Conservation (phyloP, 1,140 invertebrate genomes). For the Cyrtorhinus lividipennis region DNA sequence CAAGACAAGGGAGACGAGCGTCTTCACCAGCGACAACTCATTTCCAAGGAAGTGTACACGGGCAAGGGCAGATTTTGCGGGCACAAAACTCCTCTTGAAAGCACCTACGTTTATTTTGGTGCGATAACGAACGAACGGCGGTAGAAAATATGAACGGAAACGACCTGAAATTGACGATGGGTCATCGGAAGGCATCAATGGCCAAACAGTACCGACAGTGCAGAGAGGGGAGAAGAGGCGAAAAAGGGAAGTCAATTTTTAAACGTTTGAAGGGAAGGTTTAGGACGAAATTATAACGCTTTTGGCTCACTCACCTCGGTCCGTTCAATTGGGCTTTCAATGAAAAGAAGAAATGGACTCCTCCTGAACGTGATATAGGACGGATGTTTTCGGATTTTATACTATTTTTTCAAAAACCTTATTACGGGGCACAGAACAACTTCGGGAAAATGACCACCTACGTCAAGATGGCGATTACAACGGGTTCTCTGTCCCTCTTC, state of each 20-base stretch:
- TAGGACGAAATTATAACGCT: neutral
- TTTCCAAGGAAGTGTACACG: too few species aligned
- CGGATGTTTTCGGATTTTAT: slow-evolving; percentile 38
- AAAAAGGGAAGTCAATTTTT: neutral
- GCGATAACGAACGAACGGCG: too few species aligned
- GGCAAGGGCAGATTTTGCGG: too few species aligned
- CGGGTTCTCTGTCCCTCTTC: slow-evolving; percentile 22
- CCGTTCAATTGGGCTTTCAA: slow-evolving; percentile 50
- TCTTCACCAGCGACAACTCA: neutral
- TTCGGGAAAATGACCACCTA: slow-evolving; percentile 28
- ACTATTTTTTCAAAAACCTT: slow-evolving; percentile 18
- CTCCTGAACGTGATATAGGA: slow-evolving; percentile 34
- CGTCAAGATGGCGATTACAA: slow-evolving; percentile 37
- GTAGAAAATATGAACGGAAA: too few species aligned
- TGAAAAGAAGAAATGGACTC: slow-evolving; percentile 42
- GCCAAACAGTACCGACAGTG: neutral
- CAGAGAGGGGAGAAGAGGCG: neutral
- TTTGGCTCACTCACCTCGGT: slow-evolving; percentile 37
- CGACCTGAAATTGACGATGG: neutral
- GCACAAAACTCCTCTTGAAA: too few species aligned
- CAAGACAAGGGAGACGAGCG: neutral
- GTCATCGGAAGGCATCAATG: neutral
- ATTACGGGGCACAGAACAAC: neutral
- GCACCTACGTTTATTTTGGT: too few species aligned
- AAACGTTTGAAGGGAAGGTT: neutral